A percentile compares a stretch with the other conserved stretches of the same genome.
phyloP scores from a whole-genome alignment of 2,113 vertebrate species.

The Aramus guarauna region DNA sequence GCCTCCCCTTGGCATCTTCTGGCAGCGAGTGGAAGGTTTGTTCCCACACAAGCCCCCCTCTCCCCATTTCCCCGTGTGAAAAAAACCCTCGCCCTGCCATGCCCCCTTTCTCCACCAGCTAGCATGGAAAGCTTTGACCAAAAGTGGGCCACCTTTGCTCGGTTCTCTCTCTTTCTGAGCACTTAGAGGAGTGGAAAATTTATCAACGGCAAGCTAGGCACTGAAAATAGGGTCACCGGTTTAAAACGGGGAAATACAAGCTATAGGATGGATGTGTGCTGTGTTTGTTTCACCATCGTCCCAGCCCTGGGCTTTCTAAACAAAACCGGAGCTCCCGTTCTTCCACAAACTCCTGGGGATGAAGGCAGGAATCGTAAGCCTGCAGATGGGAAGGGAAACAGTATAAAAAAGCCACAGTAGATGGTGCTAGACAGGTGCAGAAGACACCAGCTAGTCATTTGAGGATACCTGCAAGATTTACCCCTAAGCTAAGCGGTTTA shows the following conservation, averaged over 20 bases:
- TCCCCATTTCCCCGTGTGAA: no score
- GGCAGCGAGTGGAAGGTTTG: neutral
- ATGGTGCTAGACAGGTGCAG: slow-evolving; percentile 75
- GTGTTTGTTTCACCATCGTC: neutral
- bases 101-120: neutral
- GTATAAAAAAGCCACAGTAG: slow-evolving; percentile 65
- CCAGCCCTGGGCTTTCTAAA: neutral
- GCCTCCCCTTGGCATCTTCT: neutral
- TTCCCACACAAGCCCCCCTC: neutral
- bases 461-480: slow-evolving; percentile 64
- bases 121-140: neutral
- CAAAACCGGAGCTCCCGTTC: neutral
- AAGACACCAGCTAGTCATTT: slow-evolving; percentile 51
- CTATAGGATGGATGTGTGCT: accelerated
- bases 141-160: neutral
- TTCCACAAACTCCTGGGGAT: neutral
- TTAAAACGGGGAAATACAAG: neutral
- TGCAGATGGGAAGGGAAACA: neutral
- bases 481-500: slow-evolving; percentile 67
- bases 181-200: neutral
- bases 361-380: neutral
- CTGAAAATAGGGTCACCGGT: neutral
- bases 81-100: accelerated
- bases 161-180: neutral
- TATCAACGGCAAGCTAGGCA: neutral